phyloP scores from a whole-genome alignment of 2,797 vertebrate species.

The Varecia variegata region DNA sequence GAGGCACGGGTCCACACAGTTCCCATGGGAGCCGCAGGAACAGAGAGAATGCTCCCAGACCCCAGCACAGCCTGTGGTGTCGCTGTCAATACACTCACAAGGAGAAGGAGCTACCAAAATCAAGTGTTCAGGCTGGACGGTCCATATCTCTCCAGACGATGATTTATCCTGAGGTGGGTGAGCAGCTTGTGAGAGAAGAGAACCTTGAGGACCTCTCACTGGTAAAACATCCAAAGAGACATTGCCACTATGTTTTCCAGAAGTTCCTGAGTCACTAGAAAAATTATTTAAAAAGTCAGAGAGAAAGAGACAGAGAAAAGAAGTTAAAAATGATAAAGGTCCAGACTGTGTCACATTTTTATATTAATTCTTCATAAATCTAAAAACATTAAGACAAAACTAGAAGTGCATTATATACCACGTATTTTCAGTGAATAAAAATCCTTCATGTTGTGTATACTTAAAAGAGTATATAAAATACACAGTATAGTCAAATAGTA shows the following conservation, averaged over 20 bases:
- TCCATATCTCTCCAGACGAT: slow-evolving; percentile 85
- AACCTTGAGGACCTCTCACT: slow-evolving; percentile 94
- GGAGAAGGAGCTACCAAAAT: slow-evolving; percentile 88
- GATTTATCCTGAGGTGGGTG: slow-evolving; percentile 79
- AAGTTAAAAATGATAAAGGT: slow-evolving; percentile 1
- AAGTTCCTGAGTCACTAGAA: slow-evolving; percentile 82
- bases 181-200: slow-evolving; percentile 78
- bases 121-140: slow-evolving; percentile 89
- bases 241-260: slow-evolving; percentile 82
- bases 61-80: not conserved
- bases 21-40: rapidly evolving
- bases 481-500: not conserved
- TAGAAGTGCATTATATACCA: not conserved
- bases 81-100: slow-evolving; percentile 85
- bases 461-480: not conserved
- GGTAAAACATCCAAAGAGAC: slow-evolving; percentile 94
- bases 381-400: slow-evolving; percentile 39
- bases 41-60: not conserved
- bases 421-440: slow-evolving; percentile 25
- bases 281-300: slow-evolving; percentile 4
- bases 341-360: not conserved
- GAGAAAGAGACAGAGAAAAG: not conserved
- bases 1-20: not conserved
- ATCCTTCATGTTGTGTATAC: not conserved
- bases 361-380: slow-evolving; percentile 24